Evolutionary conservation across 2,113 vertebrate genomes (phyloP).

Genomic region (Oryzias melastigma): DNA sequence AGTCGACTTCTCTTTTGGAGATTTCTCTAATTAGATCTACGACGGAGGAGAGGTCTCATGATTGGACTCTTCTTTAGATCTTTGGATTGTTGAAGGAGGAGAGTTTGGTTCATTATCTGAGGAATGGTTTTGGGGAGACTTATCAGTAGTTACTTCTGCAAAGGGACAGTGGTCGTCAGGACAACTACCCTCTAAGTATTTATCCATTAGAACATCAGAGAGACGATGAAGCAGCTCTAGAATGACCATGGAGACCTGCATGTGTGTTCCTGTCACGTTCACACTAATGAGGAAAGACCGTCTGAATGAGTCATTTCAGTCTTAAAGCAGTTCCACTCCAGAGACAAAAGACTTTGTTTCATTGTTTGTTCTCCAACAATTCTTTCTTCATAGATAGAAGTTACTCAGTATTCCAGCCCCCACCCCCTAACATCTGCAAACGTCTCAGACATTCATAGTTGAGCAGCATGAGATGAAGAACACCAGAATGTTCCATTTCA

Average conservation of each 20-base stretch:
- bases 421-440: slow-evolving; percentile 54
- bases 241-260: slow-evolving; percentile 13
- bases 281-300: slow-evolving; percentile 22
- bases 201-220: slow-evolving; percentile 40
- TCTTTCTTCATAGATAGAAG: slow-evolving; percentile 24
- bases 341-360: slow-evolving; percentile 25
- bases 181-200: slow-evolving; percentile 57
- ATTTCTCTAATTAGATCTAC: slow-evolving; percentile 62
- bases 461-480: slow-evolving; percentile 74
- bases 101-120: slow-evolving; percentile 61
- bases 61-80: slow-evolving; percentile 62
- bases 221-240: slow-evolving; percentile 34
- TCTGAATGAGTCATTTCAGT: slow-evolving; percentile 6
- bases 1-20: slow-evolving; percentile 36
- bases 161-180: slow-evolving; percentile 44
- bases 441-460: slow-evolving; percentile 73
- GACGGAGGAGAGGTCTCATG: slow-evolving; percentile 50
- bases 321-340: slow-evolving; percentile 15
- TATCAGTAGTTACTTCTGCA: slow-evolving; percentile 29
- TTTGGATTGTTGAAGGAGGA: slow-evolving; percentile 50
- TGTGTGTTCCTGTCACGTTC: not conserved
- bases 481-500: slow-evolving; percentile 69
- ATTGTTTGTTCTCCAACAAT: slow-evolving; percentile 15
- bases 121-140: slow-evolving; percentile 51
- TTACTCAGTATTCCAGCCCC: slow-evolving; percentile 37